Conservation (phyloP, 2,888 invertebrate genomes). For the Nemotelus nigrinus region DNA sequence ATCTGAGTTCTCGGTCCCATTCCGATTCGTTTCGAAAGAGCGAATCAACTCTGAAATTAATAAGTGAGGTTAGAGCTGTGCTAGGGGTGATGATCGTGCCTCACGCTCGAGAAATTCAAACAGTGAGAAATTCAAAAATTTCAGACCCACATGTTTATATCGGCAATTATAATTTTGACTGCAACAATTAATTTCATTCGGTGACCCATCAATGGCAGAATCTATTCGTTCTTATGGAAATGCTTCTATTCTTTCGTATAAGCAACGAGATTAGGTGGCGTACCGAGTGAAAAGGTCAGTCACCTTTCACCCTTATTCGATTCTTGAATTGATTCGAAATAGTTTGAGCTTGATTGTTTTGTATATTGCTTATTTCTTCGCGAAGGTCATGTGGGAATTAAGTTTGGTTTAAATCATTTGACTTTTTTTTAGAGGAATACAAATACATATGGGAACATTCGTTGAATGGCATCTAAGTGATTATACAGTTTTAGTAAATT, state of each 20-base stretch:
- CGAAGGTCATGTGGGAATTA: too few relatives aligned
- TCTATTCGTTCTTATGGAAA: conserved; percentile 25
- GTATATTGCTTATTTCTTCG: background rate
- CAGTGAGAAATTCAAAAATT: conserved; percentile 2
- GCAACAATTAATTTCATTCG: conserved; percentile 42
- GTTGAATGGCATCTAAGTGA: too few relatives aligned
- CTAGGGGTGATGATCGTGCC: conserved; percentile 14
- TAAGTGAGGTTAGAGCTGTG: background rate
- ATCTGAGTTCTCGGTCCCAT: conserved; percentile 7
- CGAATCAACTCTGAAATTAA: background rate
- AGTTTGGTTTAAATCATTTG: too few relatives aligned
- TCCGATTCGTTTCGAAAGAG: conserved; percentile 15
- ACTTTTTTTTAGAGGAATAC: too few relatives aligned
- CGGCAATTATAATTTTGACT: conserved; percentile 45
- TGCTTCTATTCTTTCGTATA: background rate
- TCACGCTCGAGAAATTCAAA: conserved; percentile 14
- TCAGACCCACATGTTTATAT: conserved; percentile 39
- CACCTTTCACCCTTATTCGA: conserved; percentile 31
- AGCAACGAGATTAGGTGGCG: background rate
- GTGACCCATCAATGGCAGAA: conserved; percentile 12
- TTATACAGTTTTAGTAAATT: too few relatives aligned
- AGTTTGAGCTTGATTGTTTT: background rate
- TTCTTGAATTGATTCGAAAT: conserved; percentile 7
- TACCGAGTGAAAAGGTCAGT: conserved; percentile 11
- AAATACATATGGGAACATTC: too few relatives aligned